These are phyloP conservation scores for Tinamus major DNA, from an alignment of 2,797 vertebrate species.

Conservation along the genomic window DNA sequence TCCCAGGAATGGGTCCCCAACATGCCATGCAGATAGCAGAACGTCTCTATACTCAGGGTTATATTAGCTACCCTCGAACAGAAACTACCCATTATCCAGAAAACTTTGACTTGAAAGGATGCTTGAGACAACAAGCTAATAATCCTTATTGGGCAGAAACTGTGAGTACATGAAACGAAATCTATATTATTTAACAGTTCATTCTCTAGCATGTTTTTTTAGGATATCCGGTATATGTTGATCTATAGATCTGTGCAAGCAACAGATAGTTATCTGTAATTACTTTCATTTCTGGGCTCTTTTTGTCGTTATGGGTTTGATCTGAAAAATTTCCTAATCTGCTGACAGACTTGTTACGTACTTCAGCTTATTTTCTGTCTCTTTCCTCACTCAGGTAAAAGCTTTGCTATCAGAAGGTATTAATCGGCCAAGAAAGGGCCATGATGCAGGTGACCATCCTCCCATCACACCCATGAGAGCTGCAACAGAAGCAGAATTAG, in stretches of 20 bases:
- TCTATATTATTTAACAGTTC: neutral
- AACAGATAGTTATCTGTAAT: neutral
- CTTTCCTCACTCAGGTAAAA: conserved; percentile 84
- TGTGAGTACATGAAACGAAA: conserved; percentile 79
- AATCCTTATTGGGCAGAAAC: conserved; percentile 90
- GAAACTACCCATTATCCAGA: conserved; percentile 97
- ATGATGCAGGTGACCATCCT: conserved; percentile 94
- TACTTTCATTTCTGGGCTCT: neutral
- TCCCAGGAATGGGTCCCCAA: conserved; percentile 93
- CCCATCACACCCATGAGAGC: conserved; percentile 97
- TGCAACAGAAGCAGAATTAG: conserved; percentile 92
- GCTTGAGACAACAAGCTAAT: conserved; percentile 90
- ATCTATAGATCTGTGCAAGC: neutral
- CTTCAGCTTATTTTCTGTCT: neutral
- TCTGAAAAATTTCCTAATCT: neutral
- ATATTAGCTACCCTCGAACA: conserved; percentile 98
- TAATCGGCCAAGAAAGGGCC: conserved; percentile 93
- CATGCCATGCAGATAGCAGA: conserved; percentile 98
- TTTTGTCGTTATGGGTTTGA: neutral
- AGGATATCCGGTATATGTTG: neutral
- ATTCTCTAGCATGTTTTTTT: neutral
- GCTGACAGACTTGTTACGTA: neutral
- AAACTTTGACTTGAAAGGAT: conserved; percentile 95
- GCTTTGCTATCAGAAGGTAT: conserved; percentile 88
- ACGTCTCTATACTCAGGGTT: conserved; percentile 95